Evolutionary conservation across 2,113 vertebrate species (phyloP).

Genomic region (Xyliphius kryptos): DNA sequence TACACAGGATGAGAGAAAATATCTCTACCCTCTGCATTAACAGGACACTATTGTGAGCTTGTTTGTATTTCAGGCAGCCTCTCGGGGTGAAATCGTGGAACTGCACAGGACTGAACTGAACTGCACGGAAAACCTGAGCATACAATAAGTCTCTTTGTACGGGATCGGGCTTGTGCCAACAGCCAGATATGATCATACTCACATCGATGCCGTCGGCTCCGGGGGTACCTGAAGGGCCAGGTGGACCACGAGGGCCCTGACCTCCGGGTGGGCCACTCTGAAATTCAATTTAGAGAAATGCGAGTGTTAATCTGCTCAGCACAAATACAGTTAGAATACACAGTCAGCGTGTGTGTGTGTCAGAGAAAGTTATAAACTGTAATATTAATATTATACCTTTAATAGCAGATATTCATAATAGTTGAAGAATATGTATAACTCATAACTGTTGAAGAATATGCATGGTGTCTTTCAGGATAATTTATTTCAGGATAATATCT

Average conservation of each 20-base stretch:
- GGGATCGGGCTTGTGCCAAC: slow-evolving; percentile 32
- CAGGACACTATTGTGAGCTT: slow-evolving; percentile 64
- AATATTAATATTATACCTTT: no score
- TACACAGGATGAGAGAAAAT: slow-evolving; percentile 31
- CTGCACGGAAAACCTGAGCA: slow-evolving; percentile 37
- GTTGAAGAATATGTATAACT: no score
- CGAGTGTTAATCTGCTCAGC: no score
- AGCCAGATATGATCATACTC: slow-evolving; percentile 62
- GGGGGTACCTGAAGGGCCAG: slow-evolving; percentile 85
- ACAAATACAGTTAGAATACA: no score
- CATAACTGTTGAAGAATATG: no score
- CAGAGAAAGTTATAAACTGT: no score
- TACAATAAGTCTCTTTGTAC: slow-evolving; percentile 78
- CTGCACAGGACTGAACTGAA: slow-evolving; percentile 1
- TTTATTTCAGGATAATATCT: no score
- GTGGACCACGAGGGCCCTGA: slow-evolving; percentile 71
- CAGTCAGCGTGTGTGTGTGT: no score
- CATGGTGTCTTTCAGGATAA: no score
- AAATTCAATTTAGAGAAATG: slow-evolving; percentile 37
- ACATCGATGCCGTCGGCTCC: slow-evolving; percentile 92
- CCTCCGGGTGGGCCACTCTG: slow-evolving; percentile 82
- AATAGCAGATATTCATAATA: no score
- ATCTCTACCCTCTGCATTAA: slow-evolving; percentile 56
- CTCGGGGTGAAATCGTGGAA: slow-evolving; percentile 48
- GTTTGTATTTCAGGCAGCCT: slow-evolving; percentile 55